phyloP scores from a whole-genome alignment of 2,888 invertebrate species.

The Rotaria macrura region DNA sequence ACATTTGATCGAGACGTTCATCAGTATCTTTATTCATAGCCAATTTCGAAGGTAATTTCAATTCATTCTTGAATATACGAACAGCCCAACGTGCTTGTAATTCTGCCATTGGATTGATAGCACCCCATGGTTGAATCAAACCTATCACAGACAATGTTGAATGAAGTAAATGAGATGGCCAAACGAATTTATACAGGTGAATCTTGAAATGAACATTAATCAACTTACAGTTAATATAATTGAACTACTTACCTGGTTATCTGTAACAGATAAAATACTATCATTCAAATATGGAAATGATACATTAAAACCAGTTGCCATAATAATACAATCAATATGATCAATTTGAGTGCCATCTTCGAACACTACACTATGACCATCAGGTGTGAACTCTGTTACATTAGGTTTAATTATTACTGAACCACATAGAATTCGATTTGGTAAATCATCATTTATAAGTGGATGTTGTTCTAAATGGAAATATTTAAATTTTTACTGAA shows the following conservation, averaged over 20 bases:
- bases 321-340: constrained; percentile 44
- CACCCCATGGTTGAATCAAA: constrained; percentile 50
- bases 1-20: constrained; percentile 40
- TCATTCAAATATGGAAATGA: constrained; percentile 49
- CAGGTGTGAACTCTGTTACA: constrained; percentile 39
- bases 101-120: constrained; percentile 51
- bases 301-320: constrained; percentile 42
- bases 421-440: constrained; percentile 47
- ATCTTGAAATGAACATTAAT: constrained; percentile 36
- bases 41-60: constrained; percentile 40
- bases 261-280: constrained; percentile 38
- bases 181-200: constrained; percentile 49
- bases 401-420: constrained; percentile 44
- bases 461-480: constrained; percentile 41
- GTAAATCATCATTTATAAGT: constrained; percentile 50
- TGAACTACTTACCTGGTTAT: background rate
- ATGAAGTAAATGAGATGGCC: constrained; percentile 43
- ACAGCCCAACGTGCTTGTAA: constrained; percentile 51
- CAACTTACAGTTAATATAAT: background rate
- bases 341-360: constrained; percentile 42
- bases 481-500: background rate
- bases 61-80: constrained; percentile 42
- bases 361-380: constrained; percentile 39
- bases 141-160: constrained; percentile 51
- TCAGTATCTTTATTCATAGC: constrained; percentile 46